Evolutionary conservation across 2,888 invertebrate genomes (phyloP), one percentile per base, ranked within the genome.

Genomic region (Gibbula magus): DNA sequence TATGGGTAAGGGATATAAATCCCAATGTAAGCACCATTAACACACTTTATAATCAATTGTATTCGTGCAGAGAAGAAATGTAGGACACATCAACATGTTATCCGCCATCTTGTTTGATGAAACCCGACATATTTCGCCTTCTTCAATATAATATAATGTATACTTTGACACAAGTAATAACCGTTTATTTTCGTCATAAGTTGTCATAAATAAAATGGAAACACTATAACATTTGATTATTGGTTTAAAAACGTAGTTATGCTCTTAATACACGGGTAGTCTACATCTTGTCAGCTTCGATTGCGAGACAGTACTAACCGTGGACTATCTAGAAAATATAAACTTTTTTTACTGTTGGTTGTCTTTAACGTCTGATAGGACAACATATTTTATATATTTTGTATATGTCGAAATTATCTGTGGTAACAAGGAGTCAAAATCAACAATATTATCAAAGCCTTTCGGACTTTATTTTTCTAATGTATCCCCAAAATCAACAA

Each of bases 1-100:
- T 13, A 85, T 86, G 84, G 86, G 86, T 86, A 81, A 83, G 86
- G 79, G 66, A 22, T 52, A 39, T 22, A 32, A 25, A 61, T 18
- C 53, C 45, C 45, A 10, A 13, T 10, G 45, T 45, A 8, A 45
- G 45, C 45, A 56, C 35, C 52, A 75, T 75, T 13, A 52, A 13
- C 22, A 45, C 10, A 45, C 25, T 25, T 22, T 16, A 25, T 52
- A 10, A 2, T 18, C 18, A 4, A 18, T 29, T 29, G 51, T 20
- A 52, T 53, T 75, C 4, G 32, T 35, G 67, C 67, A 29, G 25
- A 16, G 67, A 5, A 29, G 35, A 29, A 67, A 67, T 67, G 29
- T 67, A 74, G 39, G n/a, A 13, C 51, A 45, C 51, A 74, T 74
- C 74, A 51, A 51, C 74, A 74, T 51, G 78, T 22, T 29, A 45